Evolutionary conservation across 2,888 invertebrate species (phyloP), one percentile per base, ranked within the genome.

Genomic region (Microplitis manilae): DNA sequence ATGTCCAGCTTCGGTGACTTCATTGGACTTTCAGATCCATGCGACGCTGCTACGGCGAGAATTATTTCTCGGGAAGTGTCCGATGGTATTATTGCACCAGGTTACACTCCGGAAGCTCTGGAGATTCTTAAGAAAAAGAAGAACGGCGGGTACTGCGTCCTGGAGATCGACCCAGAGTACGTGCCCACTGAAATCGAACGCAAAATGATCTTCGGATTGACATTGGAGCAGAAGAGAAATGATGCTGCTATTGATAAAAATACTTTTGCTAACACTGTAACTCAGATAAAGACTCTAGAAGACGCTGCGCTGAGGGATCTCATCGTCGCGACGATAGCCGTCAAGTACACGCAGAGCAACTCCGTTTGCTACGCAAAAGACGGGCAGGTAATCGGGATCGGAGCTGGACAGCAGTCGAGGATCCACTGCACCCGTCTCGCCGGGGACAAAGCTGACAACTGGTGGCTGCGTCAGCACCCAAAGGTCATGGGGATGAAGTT

Each of bases 1-100:
- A 99, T 99, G 99, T 98, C 98, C 7, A 98, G 98, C 0, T 99
- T 99, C 90, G 99, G 99, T 0, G 99, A 99, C 91, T 99, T 99
- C 90, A 93, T 99, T 59, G 98, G 98, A 0, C 90, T 99, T 0
- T 98, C 98, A 0, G 97, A 98, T 88, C 90, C 91, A 0, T 99
- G 99, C 87, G 99, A 99, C 90, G 93, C 92, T 70, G 87, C 94
- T 79, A 99, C 99, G 0, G 99, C 99, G 0, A 94, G 93, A 87
- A 96, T 99, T 76, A 97, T 99, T 79, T 96, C 97, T 0, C 94
- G 95, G 20, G 95, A 98, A 91, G 98, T 99, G 0, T 99, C 98
- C 0, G 99, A 99, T 90, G 99, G 99, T n/a, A 95, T 99, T 69
- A 96, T 99, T 83, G 99, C 99, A 0, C 98, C 99, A 0, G 96